A percentile compares a stretch with the other conserved stretches of the same genome.
phyloP scores from a whole-genome alignment of 2,797 vertebrate species.

The Naso thynnoides region DNA sequence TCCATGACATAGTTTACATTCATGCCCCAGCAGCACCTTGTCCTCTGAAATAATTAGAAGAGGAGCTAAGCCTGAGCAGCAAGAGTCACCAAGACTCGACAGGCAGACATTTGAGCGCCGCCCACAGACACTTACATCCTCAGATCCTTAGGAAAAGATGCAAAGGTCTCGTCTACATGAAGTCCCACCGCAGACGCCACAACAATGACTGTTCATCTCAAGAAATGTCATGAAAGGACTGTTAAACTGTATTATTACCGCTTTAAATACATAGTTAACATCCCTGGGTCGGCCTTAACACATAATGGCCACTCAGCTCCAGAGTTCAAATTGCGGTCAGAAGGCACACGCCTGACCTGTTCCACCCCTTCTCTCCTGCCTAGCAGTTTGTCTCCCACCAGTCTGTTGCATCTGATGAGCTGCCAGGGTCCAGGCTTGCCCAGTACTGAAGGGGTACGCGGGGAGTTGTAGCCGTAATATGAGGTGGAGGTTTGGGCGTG shows the following conservation, averaged over 20 bases:
- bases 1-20: no score
- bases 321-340: constrained; percentile 77
- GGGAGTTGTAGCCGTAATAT: not conserved
- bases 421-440: constrained; percentile 63
- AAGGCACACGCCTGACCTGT: constrained; percentile 64
- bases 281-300: constrained; percentile 18
- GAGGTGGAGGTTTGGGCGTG: not conserved
- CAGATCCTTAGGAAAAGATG: not conserved
- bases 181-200: constrained; percentile 11
- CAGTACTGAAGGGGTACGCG: constrained; percentile 21
- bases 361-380: constrained; percentile 50
- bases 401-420: constrained; percentile 71
- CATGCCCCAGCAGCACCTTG: not conserved
- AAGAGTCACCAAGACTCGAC: not conserved
- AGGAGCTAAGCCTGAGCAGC: not conserved
- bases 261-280: constrained; percentile 37
- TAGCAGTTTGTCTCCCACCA: constrained; percentile 69
- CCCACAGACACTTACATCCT: not conserved
- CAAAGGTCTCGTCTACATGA: not conserved
- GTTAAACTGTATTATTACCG: constrained; percentile 35
- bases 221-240: constrained; percentile 1
- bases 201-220: constrained; percentile 18
- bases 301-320: constrained; percentile 30
- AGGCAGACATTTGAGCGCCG: not conserved
- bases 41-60: not conserved